A percentile compares a stretch with the other conserved stretches of the same genome.
Evolutionary conservation across 2,797 vertebrate species (phyloP).

Genomic region (Cetoscarus ocellatus): DNA sequence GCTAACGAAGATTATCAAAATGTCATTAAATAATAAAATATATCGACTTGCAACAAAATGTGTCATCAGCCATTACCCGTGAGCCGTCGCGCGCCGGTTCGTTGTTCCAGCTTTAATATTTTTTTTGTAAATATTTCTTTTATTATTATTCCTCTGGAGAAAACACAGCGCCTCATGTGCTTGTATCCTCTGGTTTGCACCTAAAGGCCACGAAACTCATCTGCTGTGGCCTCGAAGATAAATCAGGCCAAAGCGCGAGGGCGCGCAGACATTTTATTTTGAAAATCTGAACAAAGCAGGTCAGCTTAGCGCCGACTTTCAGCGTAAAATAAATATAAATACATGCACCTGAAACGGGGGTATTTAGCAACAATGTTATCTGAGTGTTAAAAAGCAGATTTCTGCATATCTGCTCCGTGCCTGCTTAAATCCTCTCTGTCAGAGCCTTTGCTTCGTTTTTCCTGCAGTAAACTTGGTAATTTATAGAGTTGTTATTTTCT

Average conservation of each 20-base stretch:
- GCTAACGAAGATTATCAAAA: no score
- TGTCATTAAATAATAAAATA: no score
- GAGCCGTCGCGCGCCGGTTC: no score
- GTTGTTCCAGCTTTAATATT: no score
- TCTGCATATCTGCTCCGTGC: constrained; percentile 1
- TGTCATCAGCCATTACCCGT: no score
- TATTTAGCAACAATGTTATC: no score
- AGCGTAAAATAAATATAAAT: neutral
- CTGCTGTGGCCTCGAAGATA: constrained; percentile 6
- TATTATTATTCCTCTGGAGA: no score
- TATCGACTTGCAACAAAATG: no score
- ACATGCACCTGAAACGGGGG: no score
- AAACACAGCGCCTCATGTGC: constrained; percentile 1
- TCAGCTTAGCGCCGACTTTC: no score
- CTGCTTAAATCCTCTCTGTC: constrained; percentile 13
- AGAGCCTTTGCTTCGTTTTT: constrained; percentile 50
- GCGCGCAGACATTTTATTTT: neutral
- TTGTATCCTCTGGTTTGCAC: constrained; percentile 21
- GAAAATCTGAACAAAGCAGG: neutral
- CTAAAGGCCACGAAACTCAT: constrained; percentile 29
- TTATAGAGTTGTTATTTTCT: constrained; percentile 67
- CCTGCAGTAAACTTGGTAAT: constrained; percentile 49
- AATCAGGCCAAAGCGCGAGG: no score
- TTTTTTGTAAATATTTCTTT: no score
- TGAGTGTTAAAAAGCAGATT: neutral